Percentiles rank a stretch among this genome's conserved stretches.
Conservation (phyloP, 2,888 invertebrate genomes). For the Neoscelio sp. region DNA sequence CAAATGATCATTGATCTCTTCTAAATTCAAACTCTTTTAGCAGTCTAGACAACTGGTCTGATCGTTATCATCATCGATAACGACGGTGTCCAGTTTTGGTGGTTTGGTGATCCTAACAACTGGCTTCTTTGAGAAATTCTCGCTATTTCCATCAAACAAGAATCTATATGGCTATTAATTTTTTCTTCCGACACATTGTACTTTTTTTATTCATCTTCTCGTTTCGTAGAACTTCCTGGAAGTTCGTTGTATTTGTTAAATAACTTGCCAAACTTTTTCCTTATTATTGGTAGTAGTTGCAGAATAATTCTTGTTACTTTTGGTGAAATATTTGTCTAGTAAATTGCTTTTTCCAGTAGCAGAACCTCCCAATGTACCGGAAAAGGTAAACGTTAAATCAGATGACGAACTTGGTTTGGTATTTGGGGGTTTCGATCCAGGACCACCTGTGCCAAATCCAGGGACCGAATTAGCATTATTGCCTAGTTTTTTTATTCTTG, state of each 20-base stretch:
- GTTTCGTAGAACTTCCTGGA: conserved; percentile 79
- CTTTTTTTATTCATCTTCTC: conserved; percentile 80
- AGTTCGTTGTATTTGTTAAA: conserved; percentile 38
- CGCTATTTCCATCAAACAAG: conserved; percentile 76
- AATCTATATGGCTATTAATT: conserved; percentile 87
- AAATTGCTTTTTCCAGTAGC: conserved; percentile 76
- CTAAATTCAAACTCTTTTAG: not conserved
- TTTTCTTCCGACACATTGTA: conserved; percentile 84
- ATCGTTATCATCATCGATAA: conserved; percentile 20
- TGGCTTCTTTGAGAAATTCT: conserved; percentile 34
- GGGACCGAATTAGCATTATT: conserved; percentile 62
- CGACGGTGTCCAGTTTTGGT: conserved; percentile 3
- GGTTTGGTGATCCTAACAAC: no score
- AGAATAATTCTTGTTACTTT: not conserved
- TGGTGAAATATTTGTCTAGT: conserved; percentile 70
- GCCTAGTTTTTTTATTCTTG: not conserved
- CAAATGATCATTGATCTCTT: conserved; percentile 21
- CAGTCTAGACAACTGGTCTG: conserved; percentile 40
- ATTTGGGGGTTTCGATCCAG: conserved; percentile 1
- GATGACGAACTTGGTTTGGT: conserved; percentile 18
- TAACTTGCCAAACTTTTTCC: conserved; percentile 70
- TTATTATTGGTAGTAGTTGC: not conserved
- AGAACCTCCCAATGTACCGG: conserved; percentile 77
- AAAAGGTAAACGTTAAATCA: conserved; percentile 64
- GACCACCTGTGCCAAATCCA: conserved; percentile 75